A percentile compares a stretch with the other conserved stretches of the same genome.
Evolutionary conservation across 2,888 invertebrate species (phyloP).

Genomic region (Phrixothrix hirtus): DNA sequence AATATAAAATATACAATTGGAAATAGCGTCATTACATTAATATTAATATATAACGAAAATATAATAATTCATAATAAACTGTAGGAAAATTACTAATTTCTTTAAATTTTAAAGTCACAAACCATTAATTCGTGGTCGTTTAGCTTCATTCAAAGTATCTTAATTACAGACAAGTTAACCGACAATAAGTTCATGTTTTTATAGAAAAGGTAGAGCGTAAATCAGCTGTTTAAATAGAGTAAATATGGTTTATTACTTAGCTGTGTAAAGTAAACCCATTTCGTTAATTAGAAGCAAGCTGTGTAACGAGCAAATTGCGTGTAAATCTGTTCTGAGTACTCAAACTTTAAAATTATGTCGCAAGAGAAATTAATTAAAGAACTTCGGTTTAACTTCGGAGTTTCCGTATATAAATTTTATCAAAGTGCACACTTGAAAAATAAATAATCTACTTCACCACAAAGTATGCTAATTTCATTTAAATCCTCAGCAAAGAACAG

Average conservation of each 20-base stretch:
- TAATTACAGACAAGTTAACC: background rate
- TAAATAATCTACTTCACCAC: conserved; percentile 24
- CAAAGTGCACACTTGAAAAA: conserved; percentile 24
- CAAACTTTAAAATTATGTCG: conserved; percentile 41
- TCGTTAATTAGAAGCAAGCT: conserved; percentile 38
- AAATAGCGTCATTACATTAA: background rate
- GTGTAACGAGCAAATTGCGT: conserved; percentile 41
- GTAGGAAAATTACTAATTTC: no score
- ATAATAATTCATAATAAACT: no score
- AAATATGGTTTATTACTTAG: background rate
- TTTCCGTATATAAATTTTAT: conserved; percentile 28
- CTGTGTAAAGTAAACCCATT: conserved; percentile 26
- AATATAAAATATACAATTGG: no score
- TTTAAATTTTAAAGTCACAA: no score
- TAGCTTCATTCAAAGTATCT: background rate
- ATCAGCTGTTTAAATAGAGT: background rate
- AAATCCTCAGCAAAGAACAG: conserved; percentile 10
- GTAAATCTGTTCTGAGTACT: conserved; percentile 40
- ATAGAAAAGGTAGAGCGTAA: background rate
- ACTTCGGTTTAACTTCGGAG: conserved; percentile 34
- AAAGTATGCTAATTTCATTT: conserved; percentile 24
- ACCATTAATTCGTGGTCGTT: background rate
- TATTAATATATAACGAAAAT: no score
- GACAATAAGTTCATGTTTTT: background rate
- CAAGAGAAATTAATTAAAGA: conserved; percentile 41